Conservation (phyloP, 2,797 vertebrate genomes). For the Chromis chromis region DNA sequence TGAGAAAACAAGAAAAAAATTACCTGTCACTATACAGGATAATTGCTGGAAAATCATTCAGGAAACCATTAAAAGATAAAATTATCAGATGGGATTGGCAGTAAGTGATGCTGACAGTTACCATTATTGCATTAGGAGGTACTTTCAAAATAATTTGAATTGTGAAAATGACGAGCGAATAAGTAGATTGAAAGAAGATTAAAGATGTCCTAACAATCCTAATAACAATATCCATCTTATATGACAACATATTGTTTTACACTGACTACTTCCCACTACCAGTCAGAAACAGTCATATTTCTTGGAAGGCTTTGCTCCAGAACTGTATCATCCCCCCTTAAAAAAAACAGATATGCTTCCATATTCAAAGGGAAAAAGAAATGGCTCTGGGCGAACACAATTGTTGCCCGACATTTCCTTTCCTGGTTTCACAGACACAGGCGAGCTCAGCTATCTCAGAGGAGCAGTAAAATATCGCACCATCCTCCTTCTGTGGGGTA, state of each 20-base stretch:
- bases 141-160: not conserved
- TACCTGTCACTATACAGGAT: too few species aligned
- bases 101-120: not conserved
- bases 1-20: not conserved
- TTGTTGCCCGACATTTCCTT: constrained; percentile 28
- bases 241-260: not conserved
- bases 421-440: constrained; percentile 30
- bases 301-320: constrained; percentile 19
- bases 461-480: constrained; percentile 55
- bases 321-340: constrained; percentile 1
- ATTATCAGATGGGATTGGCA: not conserved
- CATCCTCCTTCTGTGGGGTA: constrained; percentile 26
- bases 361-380: constrained; percentile 39
- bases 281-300: constrained; percentile 19
- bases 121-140: not conserved
- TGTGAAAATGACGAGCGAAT: not conserved
- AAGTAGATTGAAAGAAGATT: not conserved
- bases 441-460: constrained; percentile 33
- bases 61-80: not conserved
- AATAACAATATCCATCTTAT: not conserved
- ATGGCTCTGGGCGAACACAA: constrained; percentile 26
- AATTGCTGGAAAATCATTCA: not conserved
- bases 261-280: not conserved
- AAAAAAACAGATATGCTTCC: constrained; percentile 22
- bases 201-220: not conserved